A percentile compares a stretch with the other conserved stretches of the same genome.
These are phyloP conservation scores for Drosophila lacteicornis DNA, from an alignment of 1,140 invertebrate species.

Conservation along the genomic window DNA sequence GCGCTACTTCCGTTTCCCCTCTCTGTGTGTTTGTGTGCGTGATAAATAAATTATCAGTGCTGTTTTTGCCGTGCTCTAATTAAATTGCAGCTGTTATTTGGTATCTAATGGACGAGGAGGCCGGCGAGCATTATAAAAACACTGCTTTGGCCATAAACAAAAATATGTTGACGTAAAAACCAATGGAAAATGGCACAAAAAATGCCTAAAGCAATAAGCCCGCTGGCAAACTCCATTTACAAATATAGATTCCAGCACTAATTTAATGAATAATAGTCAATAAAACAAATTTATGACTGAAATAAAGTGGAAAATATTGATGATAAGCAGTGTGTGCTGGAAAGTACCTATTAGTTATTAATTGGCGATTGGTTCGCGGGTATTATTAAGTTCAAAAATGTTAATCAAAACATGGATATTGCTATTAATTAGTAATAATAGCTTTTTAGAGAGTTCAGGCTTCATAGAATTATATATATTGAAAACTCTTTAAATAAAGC, in stretches of 20 bases:
- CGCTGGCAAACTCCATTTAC: constrained; percentile 14
- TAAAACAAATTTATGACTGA: constrained; percentile 39
- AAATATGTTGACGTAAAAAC: constrained; percentile 56
- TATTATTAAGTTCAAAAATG: too few relatives aligned
- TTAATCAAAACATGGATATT: too few relatives aligned
- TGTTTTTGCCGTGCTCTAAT: constrained; percentile 51
- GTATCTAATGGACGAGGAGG: constrained; percentile 59
- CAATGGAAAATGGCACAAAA: constrained; percentile 2
- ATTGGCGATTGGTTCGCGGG: too few relatives aligned
- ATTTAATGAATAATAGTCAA: constrained; percentile 23
- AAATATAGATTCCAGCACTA: constrained; percentile 23
- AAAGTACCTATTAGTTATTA: not conserved
- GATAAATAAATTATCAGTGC: constrained; percentile 45
- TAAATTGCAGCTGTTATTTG: constrained; percentile 66
- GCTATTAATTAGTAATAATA: too few relatives aligned
- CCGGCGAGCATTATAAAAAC: constrained; percentile 51
- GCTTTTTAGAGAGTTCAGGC: too few relatives aligned
- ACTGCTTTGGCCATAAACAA: constrained; percentile 49
- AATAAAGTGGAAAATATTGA: constrained; percentile 4
- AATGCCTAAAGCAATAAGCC: constrained; percentile 24
- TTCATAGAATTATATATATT: too few relatives aligned
- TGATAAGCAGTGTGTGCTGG: not conserved
- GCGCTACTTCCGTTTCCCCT: constrained; percentile 55
- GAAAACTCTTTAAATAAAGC: too few relatives aligned
- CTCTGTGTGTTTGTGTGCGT: not conserved